phyloP scores from a whole-genome alignment of 2,113 vertebrate genomes.

The Phalacrocorax pelagicus region DNA sequence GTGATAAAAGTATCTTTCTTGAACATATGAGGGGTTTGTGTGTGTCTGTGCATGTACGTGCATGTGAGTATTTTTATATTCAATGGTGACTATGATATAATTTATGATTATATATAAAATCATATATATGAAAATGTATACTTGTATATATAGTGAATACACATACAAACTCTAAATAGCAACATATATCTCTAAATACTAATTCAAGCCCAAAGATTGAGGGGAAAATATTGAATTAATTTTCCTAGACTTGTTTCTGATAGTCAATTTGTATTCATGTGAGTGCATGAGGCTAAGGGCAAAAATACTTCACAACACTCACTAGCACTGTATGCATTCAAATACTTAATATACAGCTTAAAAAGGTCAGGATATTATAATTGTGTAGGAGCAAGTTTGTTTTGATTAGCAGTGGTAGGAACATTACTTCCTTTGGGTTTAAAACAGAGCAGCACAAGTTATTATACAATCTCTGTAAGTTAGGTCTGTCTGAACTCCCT shows the following conservation, averaged over 20 bases:
- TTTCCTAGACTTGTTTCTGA: neutral
- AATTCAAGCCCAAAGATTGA: neutral
- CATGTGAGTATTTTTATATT: neutral
- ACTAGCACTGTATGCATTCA: neutral
- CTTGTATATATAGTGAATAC: neutral
- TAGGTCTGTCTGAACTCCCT: neutral
- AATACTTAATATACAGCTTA: neutral
- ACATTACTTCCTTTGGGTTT: neutral
- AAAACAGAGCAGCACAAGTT: neutral
- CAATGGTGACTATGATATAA: accelerated
- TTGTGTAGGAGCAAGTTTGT: neutral
- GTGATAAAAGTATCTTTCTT: neutral
- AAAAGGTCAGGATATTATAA: constrained; percentile 33
- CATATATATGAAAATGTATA: neutral
- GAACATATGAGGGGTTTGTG: neutral
- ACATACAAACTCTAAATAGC: neutral
- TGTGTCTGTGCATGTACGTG: neutral
- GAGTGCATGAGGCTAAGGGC: neutral
- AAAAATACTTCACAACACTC: neutral
- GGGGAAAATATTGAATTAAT: neutral
- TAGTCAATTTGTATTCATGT: neutral
- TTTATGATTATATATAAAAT: neutral
- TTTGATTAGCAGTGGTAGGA: constrained; percentile 10
- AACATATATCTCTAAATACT: neutral
- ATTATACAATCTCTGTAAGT: neutral